Conservation (phyloP, 2,113 vertebrate genomes). For the Stomatorhinus ivindoensis region DNA sequence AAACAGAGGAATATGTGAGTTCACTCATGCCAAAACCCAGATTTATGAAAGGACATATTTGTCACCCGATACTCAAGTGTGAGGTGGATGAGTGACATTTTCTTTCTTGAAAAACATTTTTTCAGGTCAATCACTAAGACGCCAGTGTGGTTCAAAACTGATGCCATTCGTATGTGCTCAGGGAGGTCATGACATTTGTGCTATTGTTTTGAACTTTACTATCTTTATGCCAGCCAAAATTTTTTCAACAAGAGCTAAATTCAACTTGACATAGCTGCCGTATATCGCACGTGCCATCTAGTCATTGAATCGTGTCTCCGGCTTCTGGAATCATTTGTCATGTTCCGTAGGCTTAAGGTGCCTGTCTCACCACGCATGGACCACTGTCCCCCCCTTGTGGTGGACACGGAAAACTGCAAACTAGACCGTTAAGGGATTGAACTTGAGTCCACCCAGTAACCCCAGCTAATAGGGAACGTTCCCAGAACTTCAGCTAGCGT, state of each 20-base stretch:
- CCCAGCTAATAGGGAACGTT: neutral
- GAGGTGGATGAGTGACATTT: neutral
- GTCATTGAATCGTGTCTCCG: neutral
- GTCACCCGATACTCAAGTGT: neutral
- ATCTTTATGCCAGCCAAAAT: neutral
- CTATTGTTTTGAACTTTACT: neutral
- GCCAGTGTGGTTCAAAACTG: neutral
- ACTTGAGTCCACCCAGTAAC: neutral
- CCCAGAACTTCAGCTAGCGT: neutral
- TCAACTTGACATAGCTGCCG: neutral
- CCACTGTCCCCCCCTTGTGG: neutral
- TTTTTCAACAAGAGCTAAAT: neutral
- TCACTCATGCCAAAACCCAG: neutral
- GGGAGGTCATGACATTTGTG: neutral
- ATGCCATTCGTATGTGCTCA: neutral
- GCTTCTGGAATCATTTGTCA: neutral
- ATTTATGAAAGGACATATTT: neutral
- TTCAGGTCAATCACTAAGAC: neutral
- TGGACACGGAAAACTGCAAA: neutral
- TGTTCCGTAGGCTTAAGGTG: neutral
- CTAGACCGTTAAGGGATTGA: neutral
- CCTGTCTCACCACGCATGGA: neutral
- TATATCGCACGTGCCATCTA: neutral
- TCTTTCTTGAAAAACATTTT: neutral
- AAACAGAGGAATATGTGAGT: neutral